Conservation (phyloP, 2,797 vertebrate species). For the Etheostoma perlongum region DNA sequence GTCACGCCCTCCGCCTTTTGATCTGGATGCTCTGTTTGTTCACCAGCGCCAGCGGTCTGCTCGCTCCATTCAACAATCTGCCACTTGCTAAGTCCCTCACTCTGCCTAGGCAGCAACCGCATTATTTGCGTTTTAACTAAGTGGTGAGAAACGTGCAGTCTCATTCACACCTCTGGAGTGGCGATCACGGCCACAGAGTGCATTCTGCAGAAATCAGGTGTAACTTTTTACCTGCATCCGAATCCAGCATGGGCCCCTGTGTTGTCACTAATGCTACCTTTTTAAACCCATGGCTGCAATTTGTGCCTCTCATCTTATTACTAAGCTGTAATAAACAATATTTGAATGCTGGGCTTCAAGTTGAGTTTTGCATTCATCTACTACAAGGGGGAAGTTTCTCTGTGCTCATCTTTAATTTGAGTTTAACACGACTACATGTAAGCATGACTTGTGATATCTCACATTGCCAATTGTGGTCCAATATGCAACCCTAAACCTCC, state of each 20-base stretch:
- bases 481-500: not conserved
- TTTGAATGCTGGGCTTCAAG: not conserved
- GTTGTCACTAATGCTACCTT: not conserved
- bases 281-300: not conserved
- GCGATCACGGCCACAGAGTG: not conserved
- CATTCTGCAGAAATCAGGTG: constrained; percentile 42
- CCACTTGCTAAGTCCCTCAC: constrained; percentile 83
- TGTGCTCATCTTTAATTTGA: not conserved
- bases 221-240: constrained; percentile 59
- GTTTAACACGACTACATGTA: not conserved
- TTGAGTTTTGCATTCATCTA: not conserved
- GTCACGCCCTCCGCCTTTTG: constrained; percentile 87
- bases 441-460: not conserved
- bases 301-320: not conserved
- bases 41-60: constrained; percentile 90
- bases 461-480: not conserved
- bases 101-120: constrained; percentile 43
- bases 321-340: not conserved
- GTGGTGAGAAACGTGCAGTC: constrained; percentile 69
- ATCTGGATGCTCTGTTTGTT: constrained; percentile 90
- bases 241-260: constrained; percentile 1
- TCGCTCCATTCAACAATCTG: constrained; percentile 81
- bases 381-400: not conserved
- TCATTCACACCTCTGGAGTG: constrained; percentile 49
- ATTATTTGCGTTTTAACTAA: constrained; percentile 71